Conservation (phyloP, 1,140 invertebrate genomes). For the Oedothorax gibbosus region DNA sequence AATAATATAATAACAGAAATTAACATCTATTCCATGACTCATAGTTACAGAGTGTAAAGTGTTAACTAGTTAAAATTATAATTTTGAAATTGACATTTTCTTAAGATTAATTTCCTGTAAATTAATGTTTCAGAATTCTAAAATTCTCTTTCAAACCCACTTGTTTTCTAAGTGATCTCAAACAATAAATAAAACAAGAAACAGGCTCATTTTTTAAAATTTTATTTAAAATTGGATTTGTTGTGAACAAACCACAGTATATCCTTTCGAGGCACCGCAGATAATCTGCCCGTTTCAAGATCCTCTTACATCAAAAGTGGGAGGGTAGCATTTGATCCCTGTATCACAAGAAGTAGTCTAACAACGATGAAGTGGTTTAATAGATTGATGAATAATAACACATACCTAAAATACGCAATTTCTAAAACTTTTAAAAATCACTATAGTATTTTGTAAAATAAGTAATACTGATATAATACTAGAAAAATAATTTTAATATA, state of each 20-base stretch:
- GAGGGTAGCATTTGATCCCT: conserved; percentile 45
- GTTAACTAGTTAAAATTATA: too few species aligned
- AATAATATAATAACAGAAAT: too few species aligned
- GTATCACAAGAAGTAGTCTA: conserved; percentile 58
- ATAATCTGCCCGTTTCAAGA: neutral
- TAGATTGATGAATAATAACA: too few species aligned
- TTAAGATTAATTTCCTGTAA: too few species aligned
- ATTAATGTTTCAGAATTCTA: too few species aligned
- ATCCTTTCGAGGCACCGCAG: too few species aligned
- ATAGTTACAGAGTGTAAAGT: too few species aligned
- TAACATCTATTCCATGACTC: too few species aligned
- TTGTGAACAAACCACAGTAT: conserved; percentile 36
- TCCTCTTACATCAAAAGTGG: conserved; percentile 4
- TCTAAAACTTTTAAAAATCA: conserved; percentile 32
- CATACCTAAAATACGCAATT: conserved; percentile 14
- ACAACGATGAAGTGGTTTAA: too few species aligned
- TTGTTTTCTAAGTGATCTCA: neutral
- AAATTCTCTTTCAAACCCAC: too few species aligned
- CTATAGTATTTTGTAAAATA: conserved; percentile 26
- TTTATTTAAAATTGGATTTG: conserved; percentile 57
- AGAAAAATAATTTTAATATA: too few species aligned
- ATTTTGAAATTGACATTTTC: too few species aligned
- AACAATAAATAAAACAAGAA: conserved; percentile 1
- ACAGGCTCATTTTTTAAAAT: conserved; percentile 14
- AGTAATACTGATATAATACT: conserved; percentile 10